phyloP scores from a whole-genome alignment of 2,113 vertebrate genomes.

The Dipodomys ordii region DNA sequence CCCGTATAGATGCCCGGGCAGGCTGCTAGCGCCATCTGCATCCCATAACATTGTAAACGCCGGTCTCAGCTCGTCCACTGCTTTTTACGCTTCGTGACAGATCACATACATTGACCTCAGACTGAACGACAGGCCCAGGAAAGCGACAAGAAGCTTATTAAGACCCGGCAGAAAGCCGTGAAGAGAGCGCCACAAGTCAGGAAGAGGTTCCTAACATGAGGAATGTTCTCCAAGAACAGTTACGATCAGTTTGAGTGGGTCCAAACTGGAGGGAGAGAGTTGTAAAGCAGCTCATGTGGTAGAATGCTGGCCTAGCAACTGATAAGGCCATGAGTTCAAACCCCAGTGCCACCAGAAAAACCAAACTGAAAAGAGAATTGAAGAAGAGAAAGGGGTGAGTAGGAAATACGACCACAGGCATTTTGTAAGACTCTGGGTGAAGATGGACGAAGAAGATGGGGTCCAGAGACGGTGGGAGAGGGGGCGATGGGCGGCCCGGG shows the following conservation, averaged over 20 bases:
- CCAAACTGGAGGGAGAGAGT: not conserved
- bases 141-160: slow-evolving; percentile 57
- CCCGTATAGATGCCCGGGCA: not conserved
- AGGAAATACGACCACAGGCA: not conserved
- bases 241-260: not conserved
- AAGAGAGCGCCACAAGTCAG: slow-evolving; percentile 60
- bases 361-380: no score
- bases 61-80: not conserved
- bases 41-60: slow-evolving; percentile 51
- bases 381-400: not conserved
- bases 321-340: no score
- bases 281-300: no score
- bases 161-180: slow-evolving; percentile 54
- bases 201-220: slow-evolving; percentile 37
- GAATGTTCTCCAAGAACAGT: slow-evolving; percentile 36
- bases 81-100: slow-evolving; percentile 49
- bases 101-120: slow-evolving; percentile 39
- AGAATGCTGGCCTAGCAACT: no score
- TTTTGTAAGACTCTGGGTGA: not conserved
- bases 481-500: not conserved
- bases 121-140: slow-evolving; percentile 32
- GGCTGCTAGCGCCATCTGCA: not conserved
- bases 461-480: not conserved
- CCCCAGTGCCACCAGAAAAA: no score
- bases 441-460: not conserved